Evolutionary conservation across 2,113 vertebrate genomes (phyloP), one percentile per base, ranked within the genome.

Genomic region (Pogonocichla stellata): DNA sequence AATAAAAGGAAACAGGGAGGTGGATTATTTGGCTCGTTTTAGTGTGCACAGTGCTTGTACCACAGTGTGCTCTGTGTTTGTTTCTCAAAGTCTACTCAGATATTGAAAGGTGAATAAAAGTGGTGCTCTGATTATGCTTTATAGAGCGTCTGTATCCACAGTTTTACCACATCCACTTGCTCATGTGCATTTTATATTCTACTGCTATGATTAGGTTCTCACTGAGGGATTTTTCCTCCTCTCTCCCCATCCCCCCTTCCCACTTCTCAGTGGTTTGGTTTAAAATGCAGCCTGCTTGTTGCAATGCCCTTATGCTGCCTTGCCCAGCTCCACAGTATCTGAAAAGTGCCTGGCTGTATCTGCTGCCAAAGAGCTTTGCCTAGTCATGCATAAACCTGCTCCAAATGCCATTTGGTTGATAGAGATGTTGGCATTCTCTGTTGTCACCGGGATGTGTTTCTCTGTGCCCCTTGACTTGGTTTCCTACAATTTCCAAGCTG

Each of bases 311-410:
- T 25, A 17, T 3, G 22, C 66, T 80, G 86, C 61, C 86, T 75
- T 95, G 86, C 91, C 58, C 80, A 70, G 78, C 81, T 65, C 43
- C 80, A 6, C 2, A 0, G 82, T 13, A 28, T 70, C 91, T 85
- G 87, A 70, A 50, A 85, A 95, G 87, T 83, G 81, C 90, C 83
- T 88, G 60, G 70, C 53, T 86, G 58, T 34, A 3, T 51, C 54
- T 89, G 89, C 91, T 95, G 93, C 94, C 93, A 95, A 42, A 70
- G 70, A 90, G 87, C 84, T 94, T 90, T 94, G 92, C 81, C 95
- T 86, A 53, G 81, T 93, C 94, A 88, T 90, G 92, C 96, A 85
- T 25, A 57, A 93, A 88, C 58, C 90, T 83, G 92, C 65, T 82
- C 57, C 54, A 80, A 90, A 86, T 88, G 87, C 95, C 61, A 7